Percentiles rank a stretch among this genome's conserved stretches.
Evolutionary conservation across 2,888 invertebrate species (phyloP).

Genomic region (Amblyjoppa fuscipennis): DNA sequence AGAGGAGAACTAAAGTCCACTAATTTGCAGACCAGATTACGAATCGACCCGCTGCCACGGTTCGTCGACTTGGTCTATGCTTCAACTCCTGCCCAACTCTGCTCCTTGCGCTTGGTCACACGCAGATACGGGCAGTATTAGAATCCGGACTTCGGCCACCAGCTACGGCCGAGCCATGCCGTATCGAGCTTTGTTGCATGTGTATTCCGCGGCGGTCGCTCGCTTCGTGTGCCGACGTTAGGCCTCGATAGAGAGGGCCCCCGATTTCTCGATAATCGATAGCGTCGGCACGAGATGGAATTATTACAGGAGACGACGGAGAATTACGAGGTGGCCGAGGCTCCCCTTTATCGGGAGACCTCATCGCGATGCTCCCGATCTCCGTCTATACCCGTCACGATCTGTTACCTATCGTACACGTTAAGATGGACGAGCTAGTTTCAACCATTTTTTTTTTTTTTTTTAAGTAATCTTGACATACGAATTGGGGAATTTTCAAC

Average conservation of each 20-base stretch:
- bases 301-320: slow-evolving; percentile 13
- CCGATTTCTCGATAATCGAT: slow-evolving; percentile 48
- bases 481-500: neutral
- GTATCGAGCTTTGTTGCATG: neutral
- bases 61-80: slow-evolving; percentile 25
- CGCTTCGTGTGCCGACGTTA: neutral
- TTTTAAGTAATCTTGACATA: neutral
- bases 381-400: neutral
- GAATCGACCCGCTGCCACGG: slow-evolving; percentile 49
- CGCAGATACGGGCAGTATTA: slow-evolving; percentile 20
- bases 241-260: neutral
- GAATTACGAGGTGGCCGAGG: slow-evolving; percentile 17
- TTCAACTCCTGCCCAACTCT: slow-evolving; percentile 18
- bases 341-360: neutral
- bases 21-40: slow-evolving; percentile 58
- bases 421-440: neutral
- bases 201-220: neutral
- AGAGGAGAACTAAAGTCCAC: slow-evolving; percentile 58
- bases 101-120: slow-evolving; percentile 13
- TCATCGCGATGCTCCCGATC: slow-evolving; percentile 8
- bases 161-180: neutral
- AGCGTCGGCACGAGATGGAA: slow-evolving; percentile 25
- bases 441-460: neutral
- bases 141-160: neutral
- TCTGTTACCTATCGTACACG: slow-evolving; percentile 1